Conservation (phyloP, 2,797 vertebrate genomes). For the Mormyrus proboscirostris region DNA sequence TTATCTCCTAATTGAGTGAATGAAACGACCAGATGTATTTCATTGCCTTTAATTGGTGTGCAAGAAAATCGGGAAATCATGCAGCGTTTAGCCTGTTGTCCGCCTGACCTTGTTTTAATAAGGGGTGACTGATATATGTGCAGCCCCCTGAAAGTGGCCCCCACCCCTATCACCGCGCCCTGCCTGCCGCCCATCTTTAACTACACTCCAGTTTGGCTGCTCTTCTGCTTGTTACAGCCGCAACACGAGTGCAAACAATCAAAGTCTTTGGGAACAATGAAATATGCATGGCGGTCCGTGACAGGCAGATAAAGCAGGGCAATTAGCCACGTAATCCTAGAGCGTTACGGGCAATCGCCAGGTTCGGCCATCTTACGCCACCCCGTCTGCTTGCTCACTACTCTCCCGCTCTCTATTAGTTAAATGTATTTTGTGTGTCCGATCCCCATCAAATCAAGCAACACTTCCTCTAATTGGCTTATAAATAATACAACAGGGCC, state of each 20-base stretch:
- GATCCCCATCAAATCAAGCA: slow-evolving; percentile 87
- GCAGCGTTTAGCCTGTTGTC: neutral
- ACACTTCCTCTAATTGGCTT: slow-evolving; percentile 90
- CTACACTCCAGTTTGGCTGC: slow-evolving; percentile 70
- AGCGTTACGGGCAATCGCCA: slow-evolving; percentile 54
- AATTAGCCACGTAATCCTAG: slow-evolving; percentile 81
- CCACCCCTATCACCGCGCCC: slow-evolving; percentile 25
- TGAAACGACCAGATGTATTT: slow-evolving; percentile 3
- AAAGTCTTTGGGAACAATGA: slow-evolving; percentile 78
- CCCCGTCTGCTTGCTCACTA: slow-evolving; percentile 8
- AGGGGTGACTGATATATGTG: neutral
- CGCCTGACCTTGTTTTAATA: neutral
- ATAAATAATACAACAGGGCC: slow-evolving; percentile 81
- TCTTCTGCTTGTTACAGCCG: slow-evolving; percentile 70
- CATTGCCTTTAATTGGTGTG: neutral
- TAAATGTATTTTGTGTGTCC: slow-evolving; percentile 84
- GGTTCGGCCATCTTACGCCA: slow-evolving; percentile 28
- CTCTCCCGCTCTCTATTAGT: slow-evolving; percentile 74
- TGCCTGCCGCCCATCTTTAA: slow-evolving; percentile 58
- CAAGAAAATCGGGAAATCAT: neutral
- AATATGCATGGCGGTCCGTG: slow-evolving; percentile 81
- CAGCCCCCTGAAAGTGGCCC: slow-evolving; percentile 12
- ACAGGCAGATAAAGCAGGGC: slow-evolving; percentile 76
- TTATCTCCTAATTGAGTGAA: neutral
- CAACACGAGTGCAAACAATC: slow-evolving; percentile 67